Conservation (phyloP, 2,888 invertebrate genomes). For the Crematogaster levior region DNA sequence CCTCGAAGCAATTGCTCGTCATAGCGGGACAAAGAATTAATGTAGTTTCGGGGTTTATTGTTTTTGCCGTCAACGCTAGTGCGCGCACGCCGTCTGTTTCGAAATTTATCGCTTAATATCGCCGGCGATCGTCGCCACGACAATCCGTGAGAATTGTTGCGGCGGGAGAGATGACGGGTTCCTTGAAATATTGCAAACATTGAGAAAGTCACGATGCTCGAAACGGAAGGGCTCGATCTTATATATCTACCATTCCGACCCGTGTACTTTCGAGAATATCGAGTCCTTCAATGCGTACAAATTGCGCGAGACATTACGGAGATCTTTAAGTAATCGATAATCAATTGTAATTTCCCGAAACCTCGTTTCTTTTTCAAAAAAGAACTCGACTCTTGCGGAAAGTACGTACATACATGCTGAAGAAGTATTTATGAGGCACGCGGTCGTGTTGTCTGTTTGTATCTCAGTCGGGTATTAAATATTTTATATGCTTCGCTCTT, state of each 20-base stretch:
- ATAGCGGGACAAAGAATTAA: conserved; percentile 54
- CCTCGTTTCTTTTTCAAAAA: background rate
- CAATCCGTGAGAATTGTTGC: conserved; percentile 35
- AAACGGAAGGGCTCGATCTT: conserved; percentile 2
- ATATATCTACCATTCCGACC: background rate
- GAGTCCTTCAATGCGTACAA: conserved; percentile 16
- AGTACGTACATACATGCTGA: background rate
- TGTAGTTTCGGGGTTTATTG: conserved; percentile 66
- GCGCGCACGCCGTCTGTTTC: conserved; percentile 8
- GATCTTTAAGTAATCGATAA: conserved; percentile 6
- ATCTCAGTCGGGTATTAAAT: conserved; percentile 46
- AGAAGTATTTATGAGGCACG: conserved; percentile 37
- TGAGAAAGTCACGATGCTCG: conserved; percentile 14
- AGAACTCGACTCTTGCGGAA: background rate
- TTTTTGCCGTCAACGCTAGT: conserved; percentile 10
- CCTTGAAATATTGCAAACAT: conserved; percentile 29
- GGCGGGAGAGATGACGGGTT: conserved; percentile 8
- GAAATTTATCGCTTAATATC: conserved; percentile 51
- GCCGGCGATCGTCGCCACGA: conserved; percentile 22
- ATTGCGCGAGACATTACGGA: background rate
- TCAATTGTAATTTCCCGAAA: conserved; percentile 9
- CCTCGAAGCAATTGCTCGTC: conserved; percentile 61
- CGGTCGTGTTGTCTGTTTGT: conserved; percentile 37
- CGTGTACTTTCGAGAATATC: background rate
- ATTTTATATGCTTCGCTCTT: conserved; percentile 49